phyloP scores from a whole-genome alignment of 2,888 invertebrate species.

The Parthenolecanium corni region DNA sequence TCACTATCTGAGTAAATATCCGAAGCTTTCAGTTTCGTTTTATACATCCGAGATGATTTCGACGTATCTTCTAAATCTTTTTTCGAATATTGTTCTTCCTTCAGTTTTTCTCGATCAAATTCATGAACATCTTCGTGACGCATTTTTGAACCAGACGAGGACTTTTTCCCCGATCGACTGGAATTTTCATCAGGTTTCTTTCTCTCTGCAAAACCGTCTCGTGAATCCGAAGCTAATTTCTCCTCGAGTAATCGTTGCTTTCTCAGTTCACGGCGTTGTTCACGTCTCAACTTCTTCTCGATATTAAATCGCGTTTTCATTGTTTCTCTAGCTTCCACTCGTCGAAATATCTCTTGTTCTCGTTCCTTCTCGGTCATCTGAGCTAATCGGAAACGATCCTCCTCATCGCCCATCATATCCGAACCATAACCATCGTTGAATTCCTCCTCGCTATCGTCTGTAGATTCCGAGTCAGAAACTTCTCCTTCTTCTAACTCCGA shows the following conservation, averaged over 20 bases:
- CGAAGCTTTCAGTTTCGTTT: slow-evolving; percentile 70
- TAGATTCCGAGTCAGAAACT: slow-evolving; percentile 55
- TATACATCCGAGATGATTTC: slow-evolving; percentile 26
- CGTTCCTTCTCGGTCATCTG: slow-evolving; percentile 93
- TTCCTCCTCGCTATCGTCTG: slow-evolving; percentile 52
- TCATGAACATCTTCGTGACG: slow-evolving; percentile 80
- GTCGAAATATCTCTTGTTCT: slow-evolving; percentile 92
- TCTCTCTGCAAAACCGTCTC: slow-evolving; percentile 67
- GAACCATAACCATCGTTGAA: slow-evolving; percentile 96
- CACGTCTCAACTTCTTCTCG: slow-evolving; percentile 78
- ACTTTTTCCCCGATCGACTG: slow-evolving; percentile 63
- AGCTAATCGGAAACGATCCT: slow-evolving; percentile 77
- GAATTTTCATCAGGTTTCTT: slow-evolving; percentile 81
- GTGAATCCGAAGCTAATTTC: slow-evolving; percentile 49
- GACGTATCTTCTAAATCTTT: neutral
- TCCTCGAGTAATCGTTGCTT: slow-evolving; percentile 43
- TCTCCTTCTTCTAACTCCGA: slow-evolving; percentile 47
- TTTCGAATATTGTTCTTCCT: slow-evolving; percentile 31
- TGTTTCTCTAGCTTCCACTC: slow-evolving; percentile 86
- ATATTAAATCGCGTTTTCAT: slow-evolving; percentile 95
- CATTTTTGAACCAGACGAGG: slow-evolving; percentile 82
- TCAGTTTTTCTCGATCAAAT: slow-evolving; percentile 42
- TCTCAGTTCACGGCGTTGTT: slow-evolving; percentile 61
- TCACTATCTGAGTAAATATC: slow-evolving; percentile 48
- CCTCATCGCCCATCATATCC: slow-evolving; percentile 92